A percentile compares a stretch with the other conserved stretches of the same genome.
phyloP scores from a whole-genome alignment of 2,113 vertebrate genomes.

The Phaethornis superciliosus region DNA sequence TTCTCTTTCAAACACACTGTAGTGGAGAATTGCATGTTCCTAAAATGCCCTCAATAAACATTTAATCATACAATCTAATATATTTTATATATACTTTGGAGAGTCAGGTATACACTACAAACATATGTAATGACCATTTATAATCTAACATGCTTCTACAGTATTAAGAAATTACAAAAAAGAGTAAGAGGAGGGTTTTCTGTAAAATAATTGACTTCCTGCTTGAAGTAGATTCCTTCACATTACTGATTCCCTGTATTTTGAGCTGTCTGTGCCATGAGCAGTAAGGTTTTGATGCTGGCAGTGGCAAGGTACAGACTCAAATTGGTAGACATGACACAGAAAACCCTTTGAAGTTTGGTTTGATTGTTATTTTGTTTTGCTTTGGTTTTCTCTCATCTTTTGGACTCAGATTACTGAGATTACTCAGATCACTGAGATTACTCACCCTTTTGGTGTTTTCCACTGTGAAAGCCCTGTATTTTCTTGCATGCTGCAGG shows the following conservation, averaged over 20 bases:
- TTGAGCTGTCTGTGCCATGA: neutral
- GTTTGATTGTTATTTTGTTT: no score
- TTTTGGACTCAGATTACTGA: neutral
- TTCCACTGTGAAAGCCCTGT: neutral
- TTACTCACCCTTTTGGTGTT: no score
- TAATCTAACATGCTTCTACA: neutral
- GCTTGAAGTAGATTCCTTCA: neutral
- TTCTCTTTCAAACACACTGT: neutral
- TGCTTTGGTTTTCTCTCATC: neutral
- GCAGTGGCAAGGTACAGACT: neutral
- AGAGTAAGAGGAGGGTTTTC: neutral
- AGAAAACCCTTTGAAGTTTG: neutral
- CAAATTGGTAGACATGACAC: neutral
- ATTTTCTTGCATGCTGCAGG: neutral
- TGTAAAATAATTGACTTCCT: neutral
- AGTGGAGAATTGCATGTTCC: neutral
- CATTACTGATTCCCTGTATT: neutral
- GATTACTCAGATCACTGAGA: no score
- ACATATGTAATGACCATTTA: neutral
- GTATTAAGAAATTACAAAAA: neutral
- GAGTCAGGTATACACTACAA: slow-evolving; percentile 4
- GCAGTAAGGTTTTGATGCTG: neutral
- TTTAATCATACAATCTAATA: neutral
- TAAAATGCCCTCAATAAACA: neutral
- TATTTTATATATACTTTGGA: neutral